Percentiles rank a stretch among this genome's conserved stretches.
phyloP scores from a whole-genome alignment of 2,113 vertebrate species.

The Nicator chloris region DNA sequence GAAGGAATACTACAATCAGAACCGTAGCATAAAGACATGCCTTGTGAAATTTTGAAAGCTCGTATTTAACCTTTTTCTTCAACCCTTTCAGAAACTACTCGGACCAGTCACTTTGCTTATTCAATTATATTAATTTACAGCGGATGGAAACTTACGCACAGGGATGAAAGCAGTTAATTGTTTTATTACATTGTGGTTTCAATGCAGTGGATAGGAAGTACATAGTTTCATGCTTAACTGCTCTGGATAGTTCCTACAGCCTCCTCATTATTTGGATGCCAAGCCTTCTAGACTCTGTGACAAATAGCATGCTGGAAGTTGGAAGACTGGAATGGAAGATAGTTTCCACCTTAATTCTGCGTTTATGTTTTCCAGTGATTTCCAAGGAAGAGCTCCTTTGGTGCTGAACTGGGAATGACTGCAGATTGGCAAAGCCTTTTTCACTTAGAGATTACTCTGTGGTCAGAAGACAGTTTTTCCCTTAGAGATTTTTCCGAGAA shows the following conservation, averaged over 20 bases:
- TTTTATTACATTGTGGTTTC: background rate
- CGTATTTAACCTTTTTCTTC: background rate
- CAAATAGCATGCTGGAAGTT: background rate
- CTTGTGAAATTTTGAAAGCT: background rate
- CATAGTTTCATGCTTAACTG: background rate
- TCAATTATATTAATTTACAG: background rate
- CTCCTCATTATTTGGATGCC: background rate
- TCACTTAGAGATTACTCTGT: background rate
- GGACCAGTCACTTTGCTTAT: background rate
- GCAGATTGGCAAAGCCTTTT: background rate
- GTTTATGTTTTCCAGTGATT: background rate
- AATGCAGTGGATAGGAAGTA: background rate
- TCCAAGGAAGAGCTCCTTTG: background rate
- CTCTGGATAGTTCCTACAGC: background rate
- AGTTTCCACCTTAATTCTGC: background rate
- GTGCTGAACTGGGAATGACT: background rate
- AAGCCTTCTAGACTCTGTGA: background rate
- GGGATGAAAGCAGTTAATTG: background rate
- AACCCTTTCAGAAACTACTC: background rate
- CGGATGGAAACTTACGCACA: background rate
- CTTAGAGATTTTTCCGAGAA: background rate
- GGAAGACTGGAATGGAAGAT: background rate
- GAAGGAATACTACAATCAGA: background rate
- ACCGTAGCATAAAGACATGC: background rate
- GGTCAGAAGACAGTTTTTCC: background rate